phyloP scores from a whole-genome alignment of 2,797 vertebrate species.

The Myotis vivesi region DNA sequence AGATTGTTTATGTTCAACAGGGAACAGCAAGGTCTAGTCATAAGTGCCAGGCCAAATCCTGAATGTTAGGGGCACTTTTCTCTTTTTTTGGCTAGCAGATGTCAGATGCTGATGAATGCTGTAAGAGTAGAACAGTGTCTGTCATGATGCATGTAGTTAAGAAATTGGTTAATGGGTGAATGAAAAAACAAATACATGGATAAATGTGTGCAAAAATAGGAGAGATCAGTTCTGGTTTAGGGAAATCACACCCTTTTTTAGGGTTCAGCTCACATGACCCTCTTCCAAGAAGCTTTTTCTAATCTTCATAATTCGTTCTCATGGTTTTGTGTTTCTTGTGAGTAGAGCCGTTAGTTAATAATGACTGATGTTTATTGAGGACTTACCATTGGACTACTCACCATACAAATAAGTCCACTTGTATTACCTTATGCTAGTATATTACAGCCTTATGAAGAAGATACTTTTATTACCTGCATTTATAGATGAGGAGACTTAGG shows the following conservation, averaged over 20 bases:
- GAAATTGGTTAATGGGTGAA: background rate
- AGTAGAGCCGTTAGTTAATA: background rate
- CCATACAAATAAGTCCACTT: background rate
- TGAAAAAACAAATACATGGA: background rate
- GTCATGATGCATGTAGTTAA: background rate
- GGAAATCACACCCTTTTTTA: background rate
- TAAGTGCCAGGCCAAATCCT: background rate
- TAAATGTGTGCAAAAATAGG: background rate
- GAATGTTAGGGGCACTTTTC: background rate
- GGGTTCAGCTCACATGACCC: background rate
- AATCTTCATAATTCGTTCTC: background rate
- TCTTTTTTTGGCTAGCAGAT: background rate
- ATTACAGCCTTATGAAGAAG: background rate
- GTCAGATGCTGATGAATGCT: background rate
- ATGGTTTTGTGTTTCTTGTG: slow-evolving; percentile 18
- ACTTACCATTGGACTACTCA: background rate
- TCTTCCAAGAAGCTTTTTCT: background rate
- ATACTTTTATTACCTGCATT: background rate
- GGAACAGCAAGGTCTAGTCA: background rate
- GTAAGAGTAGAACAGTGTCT: background rate
- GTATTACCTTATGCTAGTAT: background rate
- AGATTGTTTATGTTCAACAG: background rate
- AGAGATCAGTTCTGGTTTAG: background rate
- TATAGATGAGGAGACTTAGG: background rate
- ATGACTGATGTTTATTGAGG: background rate